Evolutionary conservation across 2,113 vertebrate species (phyloP), one percentile per base, ranked within the genome.

Genomic region (Ceratotherium simum): DNA sequence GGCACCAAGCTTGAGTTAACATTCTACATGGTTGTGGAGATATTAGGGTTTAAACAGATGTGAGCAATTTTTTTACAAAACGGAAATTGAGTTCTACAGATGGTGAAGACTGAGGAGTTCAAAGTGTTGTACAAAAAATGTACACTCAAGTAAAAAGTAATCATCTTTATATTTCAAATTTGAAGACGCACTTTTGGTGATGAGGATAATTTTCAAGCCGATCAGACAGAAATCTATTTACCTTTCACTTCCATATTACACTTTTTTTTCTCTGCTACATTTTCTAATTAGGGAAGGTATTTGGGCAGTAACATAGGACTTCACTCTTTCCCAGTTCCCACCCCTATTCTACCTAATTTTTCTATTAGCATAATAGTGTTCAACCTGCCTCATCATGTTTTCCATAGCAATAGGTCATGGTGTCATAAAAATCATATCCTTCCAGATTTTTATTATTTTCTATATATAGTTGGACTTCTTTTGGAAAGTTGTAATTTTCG

Each of bases 11-110:
- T 97, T 84, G 75, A 98, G 97, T 98, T 97, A 98, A 96, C 98
- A 97, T 97, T 98, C 90, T 97, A 91, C 92, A 94, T 95, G 95
- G 84, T 90, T 98, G 97, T 97, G 95, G 97, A 97, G 97, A 97
- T 97, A 98, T 95, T 97, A 97, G 96, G 46, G 48, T 90, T 97
- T 98, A 98, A 98, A 98, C 96, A 98, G 97, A 98, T 83, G 91
- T 97, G 90, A 96, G 96, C 72, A 96, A 91, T 94, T 96, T 98
- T 96, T 95, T 97, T 94, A 97, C 81, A 96, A 96, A 98, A 97
- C 82, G 96, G 96, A 98, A 98, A 98, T 95, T 96, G 92, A 98
- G 67, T 96, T 98, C 88, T 97, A 97, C 91, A 98, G 97, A 98
- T 98, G 97, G 91, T 96, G 62, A 97, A 97, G 94, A 94, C 92